Evolutionary conservation across 2,888 invertebrate genomes (phyloP), one percentile per base, ranked within the genome.

Genomic region (Synergus japonicus): DNA sequence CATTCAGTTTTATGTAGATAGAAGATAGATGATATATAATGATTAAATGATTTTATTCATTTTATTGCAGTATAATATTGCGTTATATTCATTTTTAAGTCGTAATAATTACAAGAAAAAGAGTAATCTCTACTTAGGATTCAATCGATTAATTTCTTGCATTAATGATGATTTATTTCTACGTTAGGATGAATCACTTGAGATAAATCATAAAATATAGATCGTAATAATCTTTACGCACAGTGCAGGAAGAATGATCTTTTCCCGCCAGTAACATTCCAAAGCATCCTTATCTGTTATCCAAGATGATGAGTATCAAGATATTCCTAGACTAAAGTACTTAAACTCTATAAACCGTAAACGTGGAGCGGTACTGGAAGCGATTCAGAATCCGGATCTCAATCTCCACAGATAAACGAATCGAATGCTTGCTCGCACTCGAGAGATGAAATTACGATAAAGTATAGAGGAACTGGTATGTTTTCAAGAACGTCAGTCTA

Each of bases 371-470:
- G 4, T 12, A n/a, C 43, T 43, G 2, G 10, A 44, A 67, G 13
- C 18, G 43, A 44, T 44, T 44, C n/a, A 18, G 12, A 67, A 12
- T 44, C 43, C 12, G 43, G 18, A 67, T 44, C 43, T 67, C n/a
- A 44, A 67, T 44, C 66, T 43, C 29, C 9, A 10, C n/a, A 65
- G n/a, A 8, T 65, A 65, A 15, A 15, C 41, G 41, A 66, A 43
- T 44, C 12, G 13, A 67, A 44, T 67, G 44, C 10, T 9, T 44
- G 44, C 43, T 67, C 7, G 46, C 22, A 69, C 46, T 49, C 1
- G 49, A 22, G 15, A 46, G 46, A 69, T 69, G 29, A 69, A 69
- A 69, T 46, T 46, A 15, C 69, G 22, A 69, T 65, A 46, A 46
- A 13, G 18, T 15, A 37, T 15, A 37, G 9, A 43, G 15, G 8